Evolutionary conservation across 1,140 invertebrate species (phyloP).

Genomic region (Steinernema feltiae): DNA sequence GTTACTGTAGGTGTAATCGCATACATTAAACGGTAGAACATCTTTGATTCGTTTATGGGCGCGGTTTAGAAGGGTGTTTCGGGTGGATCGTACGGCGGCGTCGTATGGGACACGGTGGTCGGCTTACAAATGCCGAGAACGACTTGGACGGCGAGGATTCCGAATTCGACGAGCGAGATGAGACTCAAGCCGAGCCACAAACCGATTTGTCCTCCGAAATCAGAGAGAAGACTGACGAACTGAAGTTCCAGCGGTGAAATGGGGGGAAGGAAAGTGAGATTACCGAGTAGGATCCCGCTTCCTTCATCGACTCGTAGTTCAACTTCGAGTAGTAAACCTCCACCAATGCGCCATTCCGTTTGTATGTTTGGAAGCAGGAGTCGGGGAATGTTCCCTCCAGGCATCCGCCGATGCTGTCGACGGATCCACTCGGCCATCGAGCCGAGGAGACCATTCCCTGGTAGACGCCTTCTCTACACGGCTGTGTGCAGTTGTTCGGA

Average conservation of each 20-base stretch:
- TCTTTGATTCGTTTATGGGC: too few species aligned
- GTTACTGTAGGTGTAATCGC: too few species aligned
- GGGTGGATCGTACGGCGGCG: background rate
- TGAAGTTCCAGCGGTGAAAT: slow-evolving; percentile 17
- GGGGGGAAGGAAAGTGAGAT: background rate
- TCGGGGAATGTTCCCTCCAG: slow-evolving; percentile 29
- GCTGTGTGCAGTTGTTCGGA: slow-evolving; percentile 35
- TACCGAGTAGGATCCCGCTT: slow-evolving; percentile 37
- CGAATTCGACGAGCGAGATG: slow-evolving; percentile 29
- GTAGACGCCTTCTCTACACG: slow-evolving; percentile 39
- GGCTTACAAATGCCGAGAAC: background rate
- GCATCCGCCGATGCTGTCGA: slow-evolving; percentile 31
- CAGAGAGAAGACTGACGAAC: slow-evolving; percentile 33
- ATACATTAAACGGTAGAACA: too few species aligned
- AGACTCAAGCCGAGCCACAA: slow-evolving; percentile 35
- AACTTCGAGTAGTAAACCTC: slow-evolving; percentile 43
- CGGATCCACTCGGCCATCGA: slow-evolving; percentile 28
- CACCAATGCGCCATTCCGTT: slow-evolving; percentile 38
- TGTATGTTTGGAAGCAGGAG: slow-evolving; percentile 30
- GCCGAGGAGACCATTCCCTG: slow-evolving; percentile 41
- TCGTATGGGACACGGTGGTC: background rate
- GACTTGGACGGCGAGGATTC: slow-evolving; percentile 22
- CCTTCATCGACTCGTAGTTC: slow-evolving; percentile 41
- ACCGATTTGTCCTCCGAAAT: slow-evolving; percentile 42
- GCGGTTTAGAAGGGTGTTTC: background rate